Conservation (phyloP, 1,140 invertebrate species). For the Myzus persicae region DNA sequence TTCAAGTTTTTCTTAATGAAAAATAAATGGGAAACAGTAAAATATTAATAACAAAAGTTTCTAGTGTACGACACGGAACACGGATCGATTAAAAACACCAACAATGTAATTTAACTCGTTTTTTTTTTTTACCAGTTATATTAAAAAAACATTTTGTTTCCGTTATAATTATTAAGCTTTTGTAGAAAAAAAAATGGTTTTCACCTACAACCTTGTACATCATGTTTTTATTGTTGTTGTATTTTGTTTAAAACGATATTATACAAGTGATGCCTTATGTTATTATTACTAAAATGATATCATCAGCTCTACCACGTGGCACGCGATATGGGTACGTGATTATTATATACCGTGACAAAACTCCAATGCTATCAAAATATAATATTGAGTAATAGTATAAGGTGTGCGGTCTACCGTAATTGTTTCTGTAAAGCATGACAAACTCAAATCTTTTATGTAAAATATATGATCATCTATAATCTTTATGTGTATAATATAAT, state of each 20-base stretch:
- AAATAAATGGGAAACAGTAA: neutral
- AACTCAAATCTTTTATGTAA: neutral
- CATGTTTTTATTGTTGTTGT: neutral
- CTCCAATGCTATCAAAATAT: neutral
- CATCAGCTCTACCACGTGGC: neutral
- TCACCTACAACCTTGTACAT: neutral
- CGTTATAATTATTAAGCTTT: neutral
- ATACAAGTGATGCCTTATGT: neutral
- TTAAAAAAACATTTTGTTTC: neutral
- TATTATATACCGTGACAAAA: conserved; percentile 12
- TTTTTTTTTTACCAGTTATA: neutral
- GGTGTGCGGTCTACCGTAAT: neutral
- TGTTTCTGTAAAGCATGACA: neutral
- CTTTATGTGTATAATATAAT: neutral
- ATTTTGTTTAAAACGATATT: neutral
- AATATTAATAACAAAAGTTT: conserved; percentile 9
- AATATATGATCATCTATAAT: neutral
- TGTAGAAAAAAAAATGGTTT: neutral
- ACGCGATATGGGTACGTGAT: neutral
- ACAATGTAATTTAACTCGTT: neutral
- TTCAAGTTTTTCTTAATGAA: neutral
- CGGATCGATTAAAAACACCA: neutral
- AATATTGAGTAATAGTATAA: neutral
- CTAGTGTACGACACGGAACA: neutral
- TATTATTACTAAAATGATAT: neutral